Base-by-base conservation (phyloP, 2,888 invertebrate genomes). In the Xestia xanthographa region DNA sequence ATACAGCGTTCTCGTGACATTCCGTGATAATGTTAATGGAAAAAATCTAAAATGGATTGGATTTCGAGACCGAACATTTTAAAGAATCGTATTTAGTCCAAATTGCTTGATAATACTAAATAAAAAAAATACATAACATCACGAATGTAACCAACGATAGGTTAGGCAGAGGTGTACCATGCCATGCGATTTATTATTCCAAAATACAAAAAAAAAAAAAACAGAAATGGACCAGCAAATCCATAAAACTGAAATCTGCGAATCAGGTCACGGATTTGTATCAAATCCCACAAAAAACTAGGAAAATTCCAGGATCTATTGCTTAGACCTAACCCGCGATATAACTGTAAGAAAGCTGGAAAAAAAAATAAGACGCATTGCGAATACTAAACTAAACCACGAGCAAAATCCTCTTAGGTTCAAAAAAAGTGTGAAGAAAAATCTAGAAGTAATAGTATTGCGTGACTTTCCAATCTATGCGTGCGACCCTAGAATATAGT, bases 381-480 rank as follows among this genome's bases (percentile, higher is more conserved):
- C 1, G 38, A 62, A 81, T 62, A 81, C 50, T n/a, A 66, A 66
- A 81, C 50, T n/a, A 66, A 66, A 62, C 22, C 14, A 14, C 26
- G 4, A 43, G 6, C 14, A 34, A 41, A 66, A 66, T 53, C 26
- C 11, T 43, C 20, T 38, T 50, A 14, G 17, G 6, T 53, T 50
- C 34, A 56, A 22, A 66, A 66, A n/a, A 56, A 0, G 38, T 11
- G n/a, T 14, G 14, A 60, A 53, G 5, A 50, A 66, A 75, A 53
- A 53, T 80, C 38, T 60, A 5, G 14, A n/a, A n/a, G 41, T 34
- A 29, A 38, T 43, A 20, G 41, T n/a, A 2, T 11, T 45, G 1
- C 29, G 38, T 72, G 80, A 72, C 26, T 78, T 58, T 48, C 22
- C 20, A 22, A 45, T 22, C 12, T 20, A 26, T n/a, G 14, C 20